Percentiles rank a stretch among this genome's conserved stretches.
These are phyloP conservation scores for Otolemur crassicaudatus DNA, from an alignment of 2,797 vertebrate species.

Conservation along the genomic window DNA sequence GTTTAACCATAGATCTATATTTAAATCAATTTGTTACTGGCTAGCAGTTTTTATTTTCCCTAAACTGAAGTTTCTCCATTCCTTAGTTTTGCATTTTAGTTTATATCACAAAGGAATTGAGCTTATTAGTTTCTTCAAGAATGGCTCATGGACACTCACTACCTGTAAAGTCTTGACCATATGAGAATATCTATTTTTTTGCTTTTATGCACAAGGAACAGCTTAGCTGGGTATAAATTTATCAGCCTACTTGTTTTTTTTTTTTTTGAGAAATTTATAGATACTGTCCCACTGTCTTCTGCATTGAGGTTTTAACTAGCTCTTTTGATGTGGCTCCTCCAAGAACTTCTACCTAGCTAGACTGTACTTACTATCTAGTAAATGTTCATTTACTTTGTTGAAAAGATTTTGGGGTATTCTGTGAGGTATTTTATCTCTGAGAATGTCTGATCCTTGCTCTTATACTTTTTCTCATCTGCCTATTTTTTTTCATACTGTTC, in stretches of 20 bases:
- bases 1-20: background rate
- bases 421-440: background rate
- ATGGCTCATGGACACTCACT: background rate
- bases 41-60: background rate
- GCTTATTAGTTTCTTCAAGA: background rate
- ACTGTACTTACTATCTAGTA: background rate
- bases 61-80: background rate
- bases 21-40: background rate
- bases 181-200: background rate
- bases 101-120: background rate
- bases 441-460: background rate
- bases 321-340: background rate
- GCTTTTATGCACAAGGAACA: background rate
- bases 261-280: background rate
- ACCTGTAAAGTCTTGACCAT: background rate
- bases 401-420: background rate
- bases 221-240: constrained; percentile 36
- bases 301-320: background rate
- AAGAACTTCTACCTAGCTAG: background rate
- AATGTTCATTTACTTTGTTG: background rate
- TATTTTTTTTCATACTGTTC: background rate
- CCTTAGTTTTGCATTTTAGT: background rate
- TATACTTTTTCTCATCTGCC: background rate
- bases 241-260: background rate
- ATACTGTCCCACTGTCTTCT: background rate